Base-by-base conservation (phyloP, 2,113 vertebrate genomes). In the Calidris pugnax region DNA sequence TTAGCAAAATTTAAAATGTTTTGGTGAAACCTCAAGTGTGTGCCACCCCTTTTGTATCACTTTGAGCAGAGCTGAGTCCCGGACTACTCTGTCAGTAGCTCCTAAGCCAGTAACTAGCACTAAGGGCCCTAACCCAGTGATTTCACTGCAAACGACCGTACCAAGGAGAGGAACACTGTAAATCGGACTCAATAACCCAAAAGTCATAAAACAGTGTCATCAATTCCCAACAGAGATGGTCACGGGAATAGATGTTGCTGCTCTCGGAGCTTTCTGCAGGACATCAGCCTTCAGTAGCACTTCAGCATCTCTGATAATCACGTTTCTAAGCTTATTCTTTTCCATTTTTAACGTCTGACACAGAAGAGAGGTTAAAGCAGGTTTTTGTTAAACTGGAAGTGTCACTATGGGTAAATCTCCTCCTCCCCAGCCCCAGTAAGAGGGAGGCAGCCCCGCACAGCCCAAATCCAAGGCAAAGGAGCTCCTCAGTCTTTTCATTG, bases 121-220 rank as follows among this genome's bases (percentile, higher is more conserved):
- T 20, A 39, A 9, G 0, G 0, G n/a, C 10, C n/a, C 14, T 4
- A 47, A 45, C 7, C n/a, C 41, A 41, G 20, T 7, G 2, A 7
- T 53, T n/a, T 32, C 32, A 9, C 22, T 1, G 14, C 23, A n/a
- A 28, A 16, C 1, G 23, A 14, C n/a, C 10, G 1, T 30, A 12
- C 7, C 1, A 2, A 23, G 33, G 35, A 14, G 2, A 23, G 28
- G 15, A 9, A 7, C 23, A 59, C 17, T 12, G 19, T 1, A 8
- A 53, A 14, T 32, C 11, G 1, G 17, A 57, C 39, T 68, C 33
- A 33, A 12, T 19, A 51, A 19, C 12, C 33, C 4, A 0, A 17
- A 4, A 8, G 15, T 35, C 22, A 2, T 24, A 32, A 32, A 27
- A 15, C 26, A 11, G 15, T 9, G 12, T 7, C 43, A 33, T 37